Evolutionary conservation across 92 coral and sea anemone genomes (phyloP).

Genomic region (Parazoanthus darwini): DNA sequence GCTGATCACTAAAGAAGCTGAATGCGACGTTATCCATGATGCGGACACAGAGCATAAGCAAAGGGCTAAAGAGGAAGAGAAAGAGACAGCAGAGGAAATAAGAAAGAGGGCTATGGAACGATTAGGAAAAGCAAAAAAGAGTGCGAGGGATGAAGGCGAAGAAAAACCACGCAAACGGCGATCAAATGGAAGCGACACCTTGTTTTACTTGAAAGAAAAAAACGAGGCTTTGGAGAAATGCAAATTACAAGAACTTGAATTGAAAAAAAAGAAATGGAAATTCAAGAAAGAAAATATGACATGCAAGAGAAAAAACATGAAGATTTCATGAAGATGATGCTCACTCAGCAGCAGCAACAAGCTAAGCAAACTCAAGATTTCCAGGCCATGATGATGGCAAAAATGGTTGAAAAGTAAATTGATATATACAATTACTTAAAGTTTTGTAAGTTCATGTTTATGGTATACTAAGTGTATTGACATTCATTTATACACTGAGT

Average conservation of each 20-base stretch:
- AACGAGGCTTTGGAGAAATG: conserved; percentile 43
- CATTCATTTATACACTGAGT: conserved; percentile 7
- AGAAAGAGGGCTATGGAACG: conserved; percentile 49
- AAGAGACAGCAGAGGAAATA: conserved; percentile 43
- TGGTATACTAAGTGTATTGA: conserved; percentile 11
- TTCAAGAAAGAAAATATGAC: too few relatives aligned
- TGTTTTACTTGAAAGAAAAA: conserved; percentile 45
- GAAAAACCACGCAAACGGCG: conserved; percentile 48
- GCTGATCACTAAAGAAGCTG: conserved; percentile 42
- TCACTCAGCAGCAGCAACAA: too few relatives aligned
- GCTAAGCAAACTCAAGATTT: too few relatives aligned
- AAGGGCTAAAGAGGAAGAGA: conserved; percentile 40
- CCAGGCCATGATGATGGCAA: background rate
- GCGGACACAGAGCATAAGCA: conserved; percentile 42
- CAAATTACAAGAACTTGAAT: conserved; percentile 40
- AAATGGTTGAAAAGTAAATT: conserved; percentile 40
- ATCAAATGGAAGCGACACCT: conserved; percentile 62
- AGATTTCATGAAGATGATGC: too few relatives aligned
- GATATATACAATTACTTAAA: conserved; percentile 7
- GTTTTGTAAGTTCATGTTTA: conserved; percentile 7
- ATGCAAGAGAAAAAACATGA: too few relatives aligned
- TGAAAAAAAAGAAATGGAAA: conserved; percentile 7
- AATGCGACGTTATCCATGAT: conserved; percentile 46
- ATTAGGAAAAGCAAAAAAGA: conserved; percentile 36
- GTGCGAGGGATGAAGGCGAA: conserved; percentile 44